Evolutionary conservation across 2,888 invertebrate species (phyloP), one percentile per base, ranked within the genome.

Genomic region (Bimastos eiseni): DNA sequence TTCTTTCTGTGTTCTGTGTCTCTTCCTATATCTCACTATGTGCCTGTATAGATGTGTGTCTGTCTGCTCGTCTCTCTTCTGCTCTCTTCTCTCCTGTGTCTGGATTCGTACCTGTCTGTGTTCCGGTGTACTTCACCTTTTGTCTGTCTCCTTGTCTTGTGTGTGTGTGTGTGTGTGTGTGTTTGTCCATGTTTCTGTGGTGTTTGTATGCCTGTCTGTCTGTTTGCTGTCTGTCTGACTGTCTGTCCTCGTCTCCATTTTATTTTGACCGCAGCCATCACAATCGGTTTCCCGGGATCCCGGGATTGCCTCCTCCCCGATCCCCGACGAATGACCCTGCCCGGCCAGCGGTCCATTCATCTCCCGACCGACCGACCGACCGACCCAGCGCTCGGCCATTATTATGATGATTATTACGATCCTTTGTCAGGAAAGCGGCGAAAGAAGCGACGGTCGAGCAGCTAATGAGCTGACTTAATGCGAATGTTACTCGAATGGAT

Each of bases 401-500:
- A 70, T 70, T 30, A 70, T 70, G 70, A 70, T 70, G 70, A 70
- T 70, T 70, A 70, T 70, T 70, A 30, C 8, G n/a, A 70, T 30
- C 70, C 70, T 70, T 70, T 70, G 70, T 70, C 8, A n/a, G 30
- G 70, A 3, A 30, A 70, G n/a, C 70, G 70, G n/a, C 70, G 70
- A 70, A 70, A n/a, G 70, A 70, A 70, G 30, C 70, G 70, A 70
- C 3, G 30, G 30, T 11, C 5, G 70, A n/a, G 1, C 1, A n/a
- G n/a, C 70, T 70, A n/a, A 70, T 70, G 70, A 70, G 70, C 70
- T 70, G 70, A 70, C 70, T 70, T 70, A 70, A 70, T 70, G 70
- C 70, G 11, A 70, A n/a, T 70, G 70, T 70, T 70, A 70, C n/a
- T 30, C 30, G n/a, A n/a, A n/a, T 70, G 70, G n/a, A 70, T n/a